Evolutionary conservation across 1,140 invertebrate genomes (phyloP).

Genomic region (Tetraneura akinire): DNA sequence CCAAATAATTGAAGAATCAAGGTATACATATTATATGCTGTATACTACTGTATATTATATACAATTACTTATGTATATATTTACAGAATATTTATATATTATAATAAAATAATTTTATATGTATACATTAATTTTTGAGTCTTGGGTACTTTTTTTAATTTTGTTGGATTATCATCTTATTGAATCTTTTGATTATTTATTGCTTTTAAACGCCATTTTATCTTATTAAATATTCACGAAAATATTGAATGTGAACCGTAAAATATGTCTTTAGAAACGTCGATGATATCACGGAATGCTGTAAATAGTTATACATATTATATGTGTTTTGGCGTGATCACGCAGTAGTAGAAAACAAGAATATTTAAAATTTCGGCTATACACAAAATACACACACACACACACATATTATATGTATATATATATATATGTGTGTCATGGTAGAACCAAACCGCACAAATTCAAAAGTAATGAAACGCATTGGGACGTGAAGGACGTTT

Average conservation of each 20-base stretch:
- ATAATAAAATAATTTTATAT: too few species aligned
- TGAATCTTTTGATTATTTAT: not conserved
- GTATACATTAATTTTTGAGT: too few species aligned
- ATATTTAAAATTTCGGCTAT: not conserved
- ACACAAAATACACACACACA: too few species aligned
- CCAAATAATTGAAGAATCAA: too few species aligned
- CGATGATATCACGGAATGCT: not conserved
- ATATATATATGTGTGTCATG: not conserved
- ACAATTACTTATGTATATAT: too few species aligned
- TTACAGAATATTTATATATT: too few species aligned
- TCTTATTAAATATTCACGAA: slow-evolving; percentile 5
- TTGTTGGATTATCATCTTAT: too few species aligned
- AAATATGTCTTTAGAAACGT: not conserved
- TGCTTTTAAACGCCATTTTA: not conserved
- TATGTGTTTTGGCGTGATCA: not conserved
- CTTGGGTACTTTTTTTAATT: too few species aligned
- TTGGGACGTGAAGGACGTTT: slow-evolving; percentile 36
- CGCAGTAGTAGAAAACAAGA: slow-evolving; percentile 8
- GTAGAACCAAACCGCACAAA: not conserved
- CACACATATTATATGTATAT: too few species aligned
- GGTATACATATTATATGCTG: too few species aligned
- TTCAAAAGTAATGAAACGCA: slow-evolving; percentile 14
- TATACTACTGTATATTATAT: too few species aligned
- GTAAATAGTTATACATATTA: not conserved
- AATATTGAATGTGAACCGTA: not conserved